phyloP scores from a whole-genome alignment of 2,797 vertebrate genomes.

The Brachymystax lenok region DNA sequence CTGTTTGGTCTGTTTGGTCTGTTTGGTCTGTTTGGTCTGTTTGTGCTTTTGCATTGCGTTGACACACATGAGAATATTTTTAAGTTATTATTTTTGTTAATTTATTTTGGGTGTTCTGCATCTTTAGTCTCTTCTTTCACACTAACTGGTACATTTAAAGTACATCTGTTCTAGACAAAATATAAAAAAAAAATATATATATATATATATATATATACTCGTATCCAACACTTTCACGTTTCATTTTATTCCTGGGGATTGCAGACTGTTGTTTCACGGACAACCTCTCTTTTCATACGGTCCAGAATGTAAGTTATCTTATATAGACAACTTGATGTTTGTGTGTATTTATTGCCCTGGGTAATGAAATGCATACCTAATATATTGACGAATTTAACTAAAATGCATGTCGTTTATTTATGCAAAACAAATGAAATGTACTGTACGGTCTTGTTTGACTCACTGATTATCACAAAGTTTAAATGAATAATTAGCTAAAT shows the following conservation, averaged over 20 bases:
- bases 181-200: constrained; percentile 60
- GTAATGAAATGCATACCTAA: constrained; percentile 59
- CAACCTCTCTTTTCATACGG: constrained; percentile 65
- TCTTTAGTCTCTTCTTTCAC: constrained; percentile 63
- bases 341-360: constrained; percentile 67
- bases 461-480: constrained; percentile 46
- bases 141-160: constrained; percentile 66
- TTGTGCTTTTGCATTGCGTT: constrained; percentile 37
- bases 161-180: constrained; percentile 68
- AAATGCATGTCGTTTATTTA: constrained; percentile 66
- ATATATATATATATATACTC: constrained; percentile 61
- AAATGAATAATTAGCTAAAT: constrained; percentile 39
- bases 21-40: background rate
- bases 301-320: constrained; percentile 77
- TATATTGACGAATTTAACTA: constrained; percentile 60
- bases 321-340: constrained; percentile 56
- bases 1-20: too few species aligned
- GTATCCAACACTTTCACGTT: constrained; percentile 71
- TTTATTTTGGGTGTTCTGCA: constrained; percentile 67
- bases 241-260: constrained; percentile 77
- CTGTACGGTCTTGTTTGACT: constrained; percentile 55
- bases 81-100: constrained; percentile 64
- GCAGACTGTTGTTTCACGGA: constrained; percentile 62
- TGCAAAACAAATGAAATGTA: constrained; percentile 56
- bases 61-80: constrained; percentile 54